These are phyloP conservation scores for Neodiprion virginianus DNA, from an alignment of 1,140 invertebrate species.

Conservation along the genomic window DNA sequence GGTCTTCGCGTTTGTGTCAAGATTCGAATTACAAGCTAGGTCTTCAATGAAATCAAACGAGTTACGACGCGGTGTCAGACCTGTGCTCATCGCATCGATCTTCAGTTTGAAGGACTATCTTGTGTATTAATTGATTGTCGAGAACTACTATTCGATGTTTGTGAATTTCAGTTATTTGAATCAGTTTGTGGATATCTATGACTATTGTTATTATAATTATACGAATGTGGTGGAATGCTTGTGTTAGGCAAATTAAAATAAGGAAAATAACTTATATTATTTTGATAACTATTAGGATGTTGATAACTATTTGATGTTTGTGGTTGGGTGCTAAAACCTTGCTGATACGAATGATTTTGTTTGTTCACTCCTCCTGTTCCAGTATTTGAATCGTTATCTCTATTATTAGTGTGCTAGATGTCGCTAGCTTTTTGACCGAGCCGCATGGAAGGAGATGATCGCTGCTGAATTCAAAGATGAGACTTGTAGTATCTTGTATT, in stretches of 20 bases:
- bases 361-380: neutral
- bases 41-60: slow-evolving; percentile 24
- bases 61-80: slow-evolving; percentile 12
- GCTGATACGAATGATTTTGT: neutral
- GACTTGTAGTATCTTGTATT: too few relatives aligned
- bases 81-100: slow-evolving; percentile 15
- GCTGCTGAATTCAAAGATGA: too few relatives aligned
- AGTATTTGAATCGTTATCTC: neutral
- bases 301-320: neutral
- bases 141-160: neutral
- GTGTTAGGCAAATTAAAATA: slow-evolving; percentile 4
- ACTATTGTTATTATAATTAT: slow-evolving; percentile 4
- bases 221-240: slow-evolving; percentile 1
- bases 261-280: neutral
- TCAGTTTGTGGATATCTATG: neutral
- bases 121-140: neutral
- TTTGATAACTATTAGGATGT: neutral
- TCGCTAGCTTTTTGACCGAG: too few relatives aligned
- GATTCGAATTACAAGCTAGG: slow-evolving; percentile 14
- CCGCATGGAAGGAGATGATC: too few relatives aligned
- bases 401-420: neutral
- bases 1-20: neutral
- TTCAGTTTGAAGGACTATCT: slow-evolving; percentile 24
- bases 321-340: neutral
- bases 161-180: neutral